Evolutionary conservation across 2,797 vertebrate genomes (phyloP), one percentile per base, ranked within the genome.

Genomic region (Gallinago nigripennis): DNA sequence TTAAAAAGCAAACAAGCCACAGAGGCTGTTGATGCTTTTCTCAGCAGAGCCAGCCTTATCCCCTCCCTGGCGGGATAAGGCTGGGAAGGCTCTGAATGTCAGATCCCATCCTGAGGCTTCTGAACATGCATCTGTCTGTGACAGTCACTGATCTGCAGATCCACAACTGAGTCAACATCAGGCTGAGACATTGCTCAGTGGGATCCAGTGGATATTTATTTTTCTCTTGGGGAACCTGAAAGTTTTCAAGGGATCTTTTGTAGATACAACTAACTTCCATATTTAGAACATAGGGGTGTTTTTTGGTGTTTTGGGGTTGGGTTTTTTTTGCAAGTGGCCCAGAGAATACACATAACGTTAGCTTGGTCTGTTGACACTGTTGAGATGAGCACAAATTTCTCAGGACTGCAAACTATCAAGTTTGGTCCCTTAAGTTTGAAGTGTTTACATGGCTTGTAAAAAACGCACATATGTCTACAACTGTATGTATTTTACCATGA

Each of bases 151-250:
- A 66, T 71, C 81, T 73, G 68, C 69, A 88, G 68, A 53, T 73
- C 50, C 66, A 73, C 82, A 63, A 92, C 87, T 81, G 88, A 90
- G 64, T 92, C 93, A 94, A 65, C 58, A 45, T 66, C 33, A 66
- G 30, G 27, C 28, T 57, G 71, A 53, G n/a, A 56, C 60, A 53
- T 69, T 69, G 39, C 64, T 73, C 66, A 23, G 50, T 91, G 69
- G 57, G 46, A 86, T 51, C 39, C 61, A 60, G 24, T 73, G 65
- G 28, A 39, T 93, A 86, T 88, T 92, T 94, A 68, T 89, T 91
- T 89, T 94, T 61, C 45, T 69, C 43, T 75, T 76, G 21, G 33
- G 69, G 8, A 87, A 57, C 57, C 35, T 43, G 28, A 54, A 27
- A 39, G 12, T 45, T 88, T 92, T 84, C 27, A 82, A 58, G 27